These are phyloP conservation scores for Drosophila santomea DNA, from an alignment of 1,140 invertebrate genomes.

Conservation along the genomic window DNA sequence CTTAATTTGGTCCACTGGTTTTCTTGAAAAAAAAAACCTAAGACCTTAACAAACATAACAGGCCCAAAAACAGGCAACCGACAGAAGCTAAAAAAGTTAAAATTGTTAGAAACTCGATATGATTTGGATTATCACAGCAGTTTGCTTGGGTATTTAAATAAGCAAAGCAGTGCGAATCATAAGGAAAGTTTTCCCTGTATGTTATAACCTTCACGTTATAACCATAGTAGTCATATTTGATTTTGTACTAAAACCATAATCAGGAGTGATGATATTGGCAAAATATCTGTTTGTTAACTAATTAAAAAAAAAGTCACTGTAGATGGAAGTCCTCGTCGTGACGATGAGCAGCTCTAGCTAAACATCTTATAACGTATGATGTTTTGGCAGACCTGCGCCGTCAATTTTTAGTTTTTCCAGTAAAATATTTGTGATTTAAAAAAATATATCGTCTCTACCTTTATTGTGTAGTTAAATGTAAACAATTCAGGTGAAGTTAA, in stretches of 20 bases:
- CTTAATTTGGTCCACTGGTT: slow-evolving; percentile 76
- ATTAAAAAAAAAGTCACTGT: neutral
- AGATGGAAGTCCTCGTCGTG: too few species aligned
- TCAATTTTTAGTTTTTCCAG: too few species aligned
- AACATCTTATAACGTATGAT: too few species aligned
- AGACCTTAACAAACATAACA: slow-evolving; percentile 24
- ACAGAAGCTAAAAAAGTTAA: slow-evolving; percentile 68
- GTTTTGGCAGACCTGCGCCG: too few species aligned
- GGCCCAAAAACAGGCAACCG: neutral
- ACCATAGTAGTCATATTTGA: too few species aligned
- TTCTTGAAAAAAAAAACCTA: slow-evolving; percentile 33
- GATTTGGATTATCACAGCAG: slow-evolving; percentile 45
- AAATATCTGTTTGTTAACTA: neutral
- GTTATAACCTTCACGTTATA: neutral
- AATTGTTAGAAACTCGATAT: slow-evolving; percentile 66
- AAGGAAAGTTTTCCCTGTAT: neutral
- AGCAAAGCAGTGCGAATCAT: neutral
- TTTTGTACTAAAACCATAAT: too few species aligned
- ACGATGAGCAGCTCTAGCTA: too few species aligned
- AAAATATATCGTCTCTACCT: too few species aligned
- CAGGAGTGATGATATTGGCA: too few species aligned
- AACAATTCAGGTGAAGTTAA: too few species aligned
- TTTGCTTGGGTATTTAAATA: slow-evolving; percentile 37
- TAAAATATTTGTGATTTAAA: too few species aligned
- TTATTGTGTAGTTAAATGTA: too few species aligned